Evolutionary conservation across 2,888 invertebrate genomes (phyloP).

Genomic region (Alentia gelatinosa): DNA sequence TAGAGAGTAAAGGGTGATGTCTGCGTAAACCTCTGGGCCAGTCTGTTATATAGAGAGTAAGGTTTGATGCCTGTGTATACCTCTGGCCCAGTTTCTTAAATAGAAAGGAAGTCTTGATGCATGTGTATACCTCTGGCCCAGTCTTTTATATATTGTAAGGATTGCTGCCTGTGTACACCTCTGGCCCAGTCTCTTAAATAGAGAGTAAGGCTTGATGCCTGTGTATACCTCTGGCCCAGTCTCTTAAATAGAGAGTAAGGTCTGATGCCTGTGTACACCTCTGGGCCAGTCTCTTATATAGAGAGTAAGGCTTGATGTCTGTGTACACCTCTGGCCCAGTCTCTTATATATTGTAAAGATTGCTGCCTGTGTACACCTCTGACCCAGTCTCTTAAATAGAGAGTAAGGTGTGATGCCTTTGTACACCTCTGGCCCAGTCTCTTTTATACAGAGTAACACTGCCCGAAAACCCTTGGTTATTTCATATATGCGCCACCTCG

Average conservation of each 20-base stretch:
- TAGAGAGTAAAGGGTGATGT: background rate
- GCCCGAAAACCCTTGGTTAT: no score
- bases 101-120: no score
- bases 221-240: background rate
- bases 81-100: background rate
- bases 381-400: background rate
- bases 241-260: background rate
- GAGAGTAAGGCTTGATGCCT: background rate
- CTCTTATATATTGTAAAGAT: no score
- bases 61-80: background rate
- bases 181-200: background rate
- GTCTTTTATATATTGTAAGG: no score
- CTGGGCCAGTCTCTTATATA: background rate
- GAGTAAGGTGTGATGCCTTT: background rate
- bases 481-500: no score
- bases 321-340: no score
- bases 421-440: background rate
- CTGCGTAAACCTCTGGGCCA: background rate
- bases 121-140: no score
- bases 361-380: background rate
- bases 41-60: background rate
- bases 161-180: background rate
- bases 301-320: no score
- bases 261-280: background rate
- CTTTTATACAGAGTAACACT: background rate